phyloP scores from a whole-genome alignment of 2,888 invertebrate genomes.

The Parascotia fuliginaria region DNA sequence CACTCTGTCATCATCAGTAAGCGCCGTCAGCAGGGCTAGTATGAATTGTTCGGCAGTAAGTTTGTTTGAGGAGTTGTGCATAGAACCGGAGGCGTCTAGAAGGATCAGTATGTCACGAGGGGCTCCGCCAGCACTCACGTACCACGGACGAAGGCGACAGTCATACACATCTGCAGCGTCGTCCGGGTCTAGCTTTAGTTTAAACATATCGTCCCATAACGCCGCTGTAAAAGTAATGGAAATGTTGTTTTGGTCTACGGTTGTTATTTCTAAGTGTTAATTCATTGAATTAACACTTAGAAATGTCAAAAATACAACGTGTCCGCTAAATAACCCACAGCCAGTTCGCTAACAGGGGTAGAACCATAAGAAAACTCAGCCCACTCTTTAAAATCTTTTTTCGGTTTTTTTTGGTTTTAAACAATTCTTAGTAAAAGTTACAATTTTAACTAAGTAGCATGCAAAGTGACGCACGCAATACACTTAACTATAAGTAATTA shows the following conservation, averaged over 20 bases:
- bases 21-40: constrained; percentile 70
- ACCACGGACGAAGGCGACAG: constrained; percentile 78
- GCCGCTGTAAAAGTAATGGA: constrained; percentile 55
- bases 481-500: no score
- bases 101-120: constrained; percentile 75
- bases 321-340: no score
- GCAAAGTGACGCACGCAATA: no score
- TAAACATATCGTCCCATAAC: constrained; percentile 72
- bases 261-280: background rate
- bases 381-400: no score
- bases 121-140: constrained; percentile 75
- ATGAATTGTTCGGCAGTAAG: constrained; percentile 68
- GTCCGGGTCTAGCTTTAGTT: constrained; percentile 53
- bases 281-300: no score
- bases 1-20: constrained; percentile 78
- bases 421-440: no score
- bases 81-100: constrained; percentile 76
- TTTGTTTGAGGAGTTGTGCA: constrained; percentile 71
- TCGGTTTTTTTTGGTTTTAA: no score
- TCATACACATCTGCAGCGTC: constrained; percentile 68
- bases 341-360: no score
- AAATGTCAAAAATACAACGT: no score
- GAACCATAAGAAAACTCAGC: no score
- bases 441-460: no score
- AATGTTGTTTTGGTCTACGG: no score